A percentile compares a stretch with the other conserved stretches of the same genome.
These are phyloP conservation scores for Laspeyria flexula DNA, from an alignment of 2,888 invertebrate genomes.

Conservation along the genomic window DNA sequence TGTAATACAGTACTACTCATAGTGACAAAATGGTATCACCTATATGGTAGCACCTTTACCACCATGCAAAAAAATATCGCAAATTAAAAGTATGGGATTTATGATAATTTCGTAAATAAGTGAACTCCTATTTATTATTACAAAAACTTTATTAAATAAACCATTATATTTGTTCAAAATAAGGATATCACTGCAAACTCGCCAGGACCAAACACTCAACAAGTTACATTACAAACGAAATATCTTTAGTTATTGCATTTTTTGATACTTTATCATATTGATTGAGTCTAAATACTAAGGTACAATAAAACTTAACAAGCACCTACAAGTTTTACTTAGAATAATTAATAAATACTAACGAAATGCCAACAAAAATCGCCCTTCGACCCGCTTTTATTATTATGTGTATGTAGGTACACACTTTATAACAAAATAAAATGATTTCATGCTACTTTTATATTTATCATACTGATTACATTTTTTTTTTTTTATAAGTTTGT, in stretches of 20 bases:
- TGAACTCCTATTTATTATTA: conserved; percentile 28
- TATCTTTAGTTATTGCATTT: conserved; percentile 44
- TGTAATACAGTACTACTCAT: too few species aligned
- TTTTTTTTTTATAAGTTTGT: too few species aligned
- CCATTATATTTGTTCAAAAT: conserved; percentile 69
- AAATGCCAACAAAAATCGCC: conserved; percentile 37
- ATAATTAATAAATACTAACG: conserved; percentile 43
- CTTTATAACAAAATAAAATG: conserved; percentile 10
- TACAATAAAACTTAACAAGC: conserved; percentile 59
- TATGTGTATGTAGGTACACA: not conserved
- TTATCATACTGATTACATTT: too few species aligned
- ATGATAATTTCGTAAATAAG: too few species aligned
- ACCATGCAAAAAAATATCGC: too few species aligned
- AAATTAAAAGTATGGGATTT: too few species aligned
- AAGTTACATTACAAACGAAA: conserved; percentile 49
- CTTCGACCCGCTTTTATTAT: conserved; percentile 5
- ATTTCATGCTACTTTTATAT: not conserved
- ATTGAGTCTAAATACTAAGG: conserved; percentile 32
- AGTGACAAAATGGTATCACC: too few species aligned
- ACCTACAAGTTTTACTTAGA: conserved; percentile 42
- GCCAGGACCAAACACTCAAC: conserved; percentile 45
- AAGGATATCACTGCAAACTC: conserved; percentile 55
- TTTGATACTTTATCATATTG: conserved; percentile 16
- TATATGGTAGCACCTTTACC: too few species aligned
- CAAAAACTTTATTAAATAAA: conserved; percentile 58